These are phyloP conservation scores for Campylomormyrus tamandua DNA, from an alignment of 2,113 vertebrate genomes.

Conservation along the genomic window DNA sequence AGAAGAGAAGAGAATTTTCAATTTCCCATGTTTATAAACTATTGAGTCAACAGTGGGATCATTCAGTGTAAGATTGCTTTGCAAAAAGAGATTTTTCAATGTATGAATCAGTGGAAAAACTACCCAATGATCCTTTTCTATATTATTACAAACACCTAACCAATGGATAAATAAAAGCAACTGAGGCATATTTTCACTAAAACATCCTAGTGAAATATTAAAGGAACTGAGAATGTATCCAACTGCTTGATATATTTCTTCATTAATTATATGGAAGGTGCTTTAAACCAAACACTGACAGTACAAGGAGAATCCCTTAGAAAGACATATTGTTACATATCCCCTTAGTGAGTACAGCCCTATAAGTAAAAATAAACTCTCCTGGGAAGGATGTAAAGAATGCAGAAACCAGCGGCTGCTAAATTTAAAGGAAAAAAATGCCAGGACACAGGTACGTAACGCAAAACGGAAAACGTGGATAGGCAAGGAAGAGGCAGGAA, in stretches of 20 bases:
- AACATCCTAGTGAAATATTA: not conserved
- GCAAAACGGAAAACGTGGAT: not conserved
- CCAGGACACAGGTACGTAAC: not conserved
- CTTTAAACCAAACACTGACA: not conserved
- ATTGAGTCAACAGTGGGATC: not conserved
- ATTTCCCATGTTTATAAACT: not conserved
- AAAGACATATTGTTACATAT: not conserved
- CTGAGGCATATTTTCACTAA: not conserved
- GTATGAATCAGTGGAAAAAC: not conserved
- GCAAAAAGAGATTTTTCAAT: not conserved
- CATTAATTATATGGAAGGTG: not conserved
- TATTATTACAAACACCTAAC: not conserved
- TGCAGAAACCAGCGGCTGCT: not conserved
- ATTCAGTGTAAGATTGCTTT: not conserved
- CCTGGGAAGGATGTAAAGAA: not conserved
- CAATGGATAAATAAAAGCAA: not conserved
- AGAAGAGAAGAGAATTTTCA: not conserved
- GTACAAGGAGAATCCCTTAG: not conserved
- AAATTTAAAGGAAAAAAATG: not conserved
- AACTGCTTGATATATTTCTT: not conserved
- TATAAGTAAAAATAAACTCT: not conserved
- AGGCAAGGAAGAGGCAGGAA: not conserved
- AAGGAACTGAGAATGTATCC: not conserved
- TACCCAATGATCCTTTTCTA: not conserved
- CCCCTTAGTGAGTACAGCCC: not conserved